Conservation (phyloP, 2,888 invertebrate genomes). For the Trichopoda pennipes region DNA sequence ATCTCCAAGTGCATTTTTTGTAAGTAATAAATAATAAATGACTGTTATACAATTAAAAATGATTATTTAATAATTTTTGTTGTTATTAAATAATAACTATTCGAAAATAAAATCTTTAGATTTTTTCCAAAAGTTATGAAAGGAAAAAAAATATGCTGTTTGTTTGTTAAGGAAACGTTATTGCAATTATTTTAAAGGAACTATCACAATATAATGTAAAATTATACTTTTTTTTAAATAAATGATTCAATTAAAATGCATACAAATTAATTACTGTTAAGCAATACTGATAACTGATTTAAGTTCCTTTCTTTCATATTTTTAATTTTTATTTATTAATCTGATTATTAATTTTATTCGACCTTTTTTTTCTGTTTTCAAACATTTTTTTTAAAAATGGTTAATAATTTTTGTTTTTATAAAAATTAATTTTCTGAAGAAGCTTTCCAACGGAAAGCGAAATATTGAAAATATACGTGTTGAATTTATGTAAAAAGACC, state of each 20-base stretch:
- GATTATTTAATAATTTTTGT: slow-evolving; percentile 26
- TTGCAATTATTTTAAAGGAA: slow-evolving; percentile 30
- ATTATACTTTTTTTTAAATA: slow-evolving; percentile 32
- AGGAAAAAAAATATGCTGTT: neutral
- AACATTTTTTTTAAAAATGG: no score
- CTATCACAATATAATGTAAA: neutral
- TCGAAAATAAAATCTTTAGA: slow-evolving; percentile 17
- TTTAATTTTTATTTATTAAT: slow-evolving; percentile 50
- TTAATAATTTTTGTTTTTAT: no score
- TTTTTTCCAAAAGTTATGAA: neutral
- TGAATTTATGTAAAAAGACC: no score
- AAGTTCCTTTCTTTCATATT: slow-evolving; percentile 12
- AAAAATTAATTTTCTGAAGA: no score
- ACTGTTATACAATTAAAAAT: slow-evolving; percentile 35
- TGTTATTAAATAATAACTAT: slow-evolving; percentile 21
- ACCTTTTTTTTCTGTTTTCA: no score
- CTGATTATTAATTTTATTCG: no score
- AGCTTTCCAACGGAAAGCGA: no score
- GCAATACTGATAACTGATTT: slow-evolving; percentile 17
- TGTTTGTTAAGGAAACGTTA: slow-evolving; percentile 4
- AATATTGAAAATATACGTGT: no score
- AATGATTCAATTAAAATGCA: slow-evolving; percentile 20
- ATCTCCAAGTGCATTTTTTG: slow-evolving; percentile 57
- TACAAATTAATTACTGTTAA: slow-evolving; percentile 26
- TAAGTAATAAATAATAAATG: slow-evolving; percentile 36